phyloP scores from a whole-genome alignment of 2,113 vertebrate genomes.

The Psilopogon haemacephalus region DNA sequence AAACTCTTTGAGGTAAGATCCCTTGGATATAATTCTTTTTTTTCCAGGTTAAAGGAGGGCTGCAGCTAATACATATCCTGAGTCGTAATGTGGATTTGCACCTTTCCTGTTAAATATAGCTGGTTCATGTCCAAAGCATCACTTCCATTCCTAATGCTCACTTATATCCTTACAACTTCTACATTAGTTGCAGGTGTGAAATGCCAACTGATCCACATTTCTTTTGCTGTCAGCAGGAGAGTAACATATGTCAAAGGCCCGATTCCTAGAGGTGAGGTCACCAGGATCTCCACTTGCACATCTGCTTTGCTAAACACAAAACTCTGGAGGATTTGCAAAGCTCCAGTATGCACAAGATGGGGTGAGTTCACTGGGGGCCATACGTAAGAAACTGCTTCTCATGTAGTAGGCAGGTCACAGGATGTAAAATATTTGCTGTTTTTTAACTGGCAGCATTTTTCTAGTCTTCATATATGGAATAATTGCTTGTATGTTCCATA shows the following conservation, averaged over 20 bases:
- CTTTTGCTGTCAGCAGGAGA: slow-evolving; percentile 16
- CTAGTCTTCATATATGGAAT: neutral
- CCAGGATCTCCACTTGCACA: slow-evolving; percentile 17
- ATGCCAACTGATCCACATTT: neutral
- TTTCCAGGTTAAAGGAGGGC: slow-evolving; percentile 10
- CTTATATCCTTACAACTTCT: slow-evolving; percentile 1
- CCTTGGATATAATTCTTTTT: slow-evolving; percentile 27
- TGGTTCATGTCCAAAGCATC: neutral
- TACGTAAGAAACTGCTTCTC: neutral
- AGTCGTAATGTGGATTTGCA: slow-evolving; percentile 37
- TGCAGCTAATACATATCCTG: neutral
- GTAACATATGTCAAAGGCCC: slow-evolving; percentile 11
- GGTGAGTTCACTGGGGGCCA: neutral
- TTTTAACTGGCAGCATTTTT: neutral
- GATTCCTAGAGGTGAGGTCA: slow-evolving; percentile 22
- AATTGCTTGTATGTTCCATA: neutral
- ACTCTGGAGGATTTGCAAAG: neutral
- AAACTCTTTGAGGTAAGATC: slow-evolving; percentile 25
- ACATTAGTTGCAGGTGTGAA: slow-evolving; percentile 58
- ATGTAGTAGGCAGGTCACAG: neutral
- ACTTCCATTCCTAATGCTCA: neutral
- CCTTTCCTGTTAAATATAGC: slow-evolving; percentile 23
- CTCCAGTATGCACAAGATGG: neutral
- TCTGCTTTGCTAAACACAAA: slow-evolving; percentile 47
- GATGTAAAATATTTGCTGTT: neutral